Evolutionary conservation across 2,888 invertebrate genomes (phyloP).

Genomic region (Lypha dubia): DNA sequence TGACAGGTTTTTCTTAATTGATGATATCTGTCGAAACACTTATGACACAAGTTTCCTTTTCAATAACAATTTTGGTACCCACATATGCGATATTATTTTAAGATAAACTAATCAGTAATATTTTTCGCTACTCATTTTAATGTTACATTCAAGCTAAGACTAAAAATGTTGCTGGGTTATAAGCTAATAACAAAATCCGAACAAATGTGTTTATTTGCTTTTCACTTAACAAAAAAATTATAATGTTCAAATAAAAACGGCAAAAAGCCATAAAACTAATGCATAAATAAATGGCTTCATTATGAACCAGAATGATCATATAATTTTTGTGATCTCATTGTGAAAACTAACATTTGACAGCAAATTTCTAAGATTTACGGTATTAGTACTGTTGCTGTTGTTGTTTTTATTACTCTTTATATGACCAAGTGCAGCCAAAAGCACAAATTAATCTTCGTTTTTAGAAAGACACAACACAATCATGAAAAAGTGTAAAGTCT

Average conservation of each 20-base stretch:
- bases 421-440: conserved; percentile 45
- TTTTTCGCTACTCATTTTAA: too few relatives aligned
- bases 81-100: too few relatives aligned
- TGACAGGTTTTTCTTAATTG: too few relatives aligned
- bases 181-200: not conserved
- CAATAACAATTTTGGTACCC: too few relatives aligned
- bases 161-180: too few relatives aligned
- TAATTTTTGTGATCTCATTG: conserved; percentile 54
- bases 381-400: not conserved
- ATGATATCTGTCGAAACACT: too few relatives aligned
- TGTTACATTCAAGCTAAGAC: too few relatives aligned
- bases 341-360: conserved; percentile 61
- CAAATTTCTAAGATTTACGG: conserved; percentile 56
- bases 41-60: too few relatives aligned
- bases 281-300: conserved; percentile 14
- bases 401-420: conserved; percentile 55
- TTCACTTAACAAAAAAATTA: conserved; percentile 2
- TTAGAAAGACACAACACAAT: conserved; percentile 23
- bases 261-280: conserved; percentile 44
- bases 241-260: conserved; percentile 4
- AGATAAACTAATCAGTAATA: too few relatives aligned
- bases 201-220: conserved; percentile 5
- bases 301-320: conserved; percentile 37
- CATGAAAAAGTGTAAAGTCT: conserved; percentile 63
- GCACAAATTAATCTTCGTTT: conserved; percentile 66